These are phyloP conservation scores for Tenthredo mesomela DNA, from an alignment of 2,888 invertebrate species.

Conservation along the genomic window DNA sequence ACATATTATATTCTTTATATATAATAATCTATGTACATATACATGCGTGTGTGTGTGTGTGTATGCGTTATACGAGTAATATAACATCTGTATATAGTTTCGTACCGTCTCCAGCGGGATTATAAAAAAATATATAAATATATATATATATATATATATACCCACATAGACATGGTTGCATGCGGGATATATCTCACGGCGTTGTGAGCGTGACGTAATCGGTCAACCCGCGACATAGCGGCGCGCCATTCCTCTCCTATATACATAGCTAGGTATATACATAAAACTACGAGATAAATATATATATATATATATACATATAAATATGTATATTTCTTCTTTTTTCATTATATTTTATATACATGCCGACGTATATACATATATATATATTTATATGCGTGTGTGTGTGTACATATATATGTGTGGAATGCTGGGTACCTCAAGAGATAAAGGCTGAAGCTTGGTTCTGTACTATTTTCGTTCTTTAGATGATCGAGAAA, in stretches of 20 bases:
- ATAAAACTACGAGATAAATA: constrained; percentile 5
- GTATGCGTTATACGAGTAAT: not conserved
- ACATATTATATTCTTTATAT: not conserved
- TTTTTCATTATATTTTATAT: not conserved
- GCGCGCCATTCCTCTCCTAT: constrained; percentile 19
- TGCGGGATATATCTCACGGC: constrained; percentile 41
- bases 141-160: not conserved
- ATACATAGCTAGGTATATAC: not conserved
- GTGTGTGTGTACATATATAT: not conserved
- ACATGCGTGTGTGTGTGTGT: not conserved
- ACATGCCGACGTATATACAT: not conserved
- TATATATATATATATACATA: not conserved
- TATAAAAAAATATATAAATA: not conserved
- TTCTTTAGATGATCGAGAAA: not conserved
- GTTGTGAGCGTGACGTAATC: constrained; percentile 52
- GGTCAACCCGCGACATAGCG: constrained; percentile 47
- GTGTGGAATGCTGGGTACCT: not conserved
- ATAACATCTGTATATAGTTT: constrained; percentile 16
- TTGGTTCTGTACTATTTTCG: not conserved
- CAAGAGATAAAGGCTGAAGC: not conserved
- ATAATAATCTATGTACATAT: not conserved
- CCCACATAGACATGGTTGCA: constrained; percentile 13
- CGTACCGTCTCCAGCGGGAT: constrained; percentile 17
- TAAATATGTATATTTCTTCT: not conserved
- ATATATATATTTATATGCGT: too few relatives aligned